phyloP scores from a whole-genome alignment of 2,888 invertebrate species.

The Plutella xylostella region DNA sequence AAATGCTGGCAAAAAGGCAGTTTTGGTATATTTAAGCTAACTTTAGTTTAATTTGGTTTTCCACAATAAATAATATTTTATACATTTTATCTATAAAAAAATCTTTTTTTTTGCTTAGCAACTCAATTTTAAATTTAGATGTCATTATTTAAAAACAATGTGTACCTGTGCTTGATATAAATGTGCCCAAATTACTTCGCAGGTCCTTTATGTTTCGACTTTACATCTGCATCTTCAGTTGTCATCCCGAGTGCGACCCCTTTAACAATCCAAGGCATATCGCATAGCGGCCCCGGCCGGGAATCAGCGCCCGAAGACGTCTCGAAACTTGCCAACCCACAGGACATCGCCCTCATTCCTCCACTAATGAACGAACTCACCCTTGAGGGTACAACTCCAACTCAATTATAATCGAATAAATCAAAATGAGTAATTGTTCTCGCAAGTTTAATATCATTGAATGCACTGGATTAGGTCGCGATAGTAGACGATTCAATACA shows the following conservation, averaged over 20 bases:
- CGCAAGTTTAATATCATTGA: constrained; percentile 1
- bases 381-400: constrained; percentile 41
- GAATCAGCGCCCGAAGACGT: constrained; percentile 36
- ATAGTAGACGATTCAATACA: constrained; percentile 52
- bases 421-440: constrained; percentile 27
- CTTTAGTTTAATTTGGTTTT: no score
- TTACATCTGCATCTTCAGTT: no score
- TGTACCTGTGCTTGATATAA: no score
- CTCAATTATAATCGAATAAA: constrained; percentile 54
- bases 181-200: no score
- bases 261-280: constrained; percentile 21
- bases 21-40: no score
- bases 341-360: constrained; percentile 20
- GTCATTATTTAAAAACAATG: no score
- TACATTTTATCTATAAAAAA: no score
- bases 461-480: constrained; percentile 33
- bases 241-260: constrained; percentile 2
- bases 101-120: no score
- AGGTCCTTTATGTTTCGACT: no score
- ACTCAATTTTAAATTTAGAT: no score
- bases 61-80: no score
- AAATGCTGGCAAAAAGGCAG: no score
- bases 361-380: constrained; percentile 36
- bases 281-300: constrained; percentile 35
- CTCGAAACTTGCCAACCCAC: not conserved